Evolutionary conservation across 1,140 invertebrate species (phyloP).

Genomic region (Panagrolaimus sp.): DNA sequence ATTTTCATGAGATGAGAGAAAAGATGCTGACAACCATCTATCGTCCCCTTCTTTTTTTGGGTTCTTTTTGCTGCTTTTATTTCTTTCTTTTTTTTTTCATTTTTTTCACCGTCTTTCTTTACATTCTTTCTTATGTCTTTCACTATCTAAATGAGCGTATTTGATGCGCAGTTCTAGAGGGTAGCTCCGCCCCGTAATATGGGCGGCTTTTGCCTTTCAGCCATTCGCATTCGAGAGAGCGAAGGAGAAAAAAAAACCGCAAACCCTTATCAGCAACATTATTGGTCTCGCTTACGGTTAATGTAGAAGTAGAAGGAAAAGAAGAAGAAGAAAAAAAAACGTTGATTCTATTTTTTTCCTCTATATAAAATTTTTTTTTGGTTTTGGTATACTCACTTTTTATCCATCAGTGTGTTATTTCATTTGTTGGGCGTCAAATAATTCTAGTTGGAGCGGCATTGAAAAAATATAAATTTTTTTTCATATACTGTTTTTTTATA

Average conservation of each 20-base stretch:
- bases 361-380: too few relatives aligned
- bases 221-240: conserved; percentile 5
- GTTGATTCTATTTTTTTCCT: too few relatives aligned
- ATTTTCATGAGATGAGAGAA: too few relatives aligned
- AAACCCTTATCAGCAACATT: conserved; percentile 16
- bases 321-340: too few relatives aligned
- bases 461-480: neutral
- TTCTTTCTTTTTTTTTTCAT: neutral
- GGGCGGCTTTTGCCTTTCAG: conserved; percentile 14
- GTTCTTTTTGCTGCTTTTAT: too few relatives aligned
- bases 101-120: neutral
- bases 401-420: conserved; percentile 3
- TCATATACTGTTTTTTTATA: neutral
- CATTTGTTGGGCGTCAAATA: neutral
- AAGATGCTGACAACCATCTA: too few relatives aligned
- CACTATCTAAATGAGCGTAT: conserved; percentile 9
- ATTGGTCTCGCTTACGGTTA: conserved; percentile 17
- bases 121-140: neutral
- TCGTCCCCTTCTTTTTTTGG: neutral
- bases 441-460: neutral
- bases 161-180: neutral
- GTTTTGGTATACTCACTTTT: conserved; percentile 5
- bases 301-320: neutral
- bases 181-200: neutral
- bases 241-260: conserved; percentile 13